Evolutionary conservation across 1,140 invertebrate genomes (phyloP), one percentile per base, ranked within the genome.

Genomic region (Aradophagus sp.): DNA sequence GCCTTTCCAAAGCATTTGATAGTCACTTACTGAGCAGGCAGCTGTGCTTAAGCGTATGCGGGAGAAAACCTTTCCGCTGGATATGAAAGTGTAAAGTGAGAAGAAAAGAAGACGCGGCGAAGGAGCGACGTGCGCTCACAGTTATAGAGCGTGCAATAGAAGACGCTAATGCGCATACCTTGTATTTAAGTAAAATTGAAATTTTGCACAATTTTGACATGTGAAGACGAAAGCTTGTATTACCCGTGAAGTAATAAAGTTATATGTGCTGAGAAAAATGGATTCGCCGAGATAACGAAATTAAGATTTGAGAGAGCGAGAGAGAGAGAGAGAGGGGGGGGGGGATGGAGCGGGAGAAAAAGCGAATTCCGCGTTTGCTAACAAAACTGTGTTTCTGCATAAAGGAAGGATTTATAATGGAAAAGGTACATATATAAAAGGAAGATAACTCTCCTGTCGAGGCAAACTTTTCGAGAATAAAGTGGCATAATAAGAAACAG

Each of bases 121-220:
- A 62, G 23, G 20, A 65, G 47, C 41, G 48, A 48, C 15, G 48
- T 56, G 62, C 41, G 41, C n/a, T n/a, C 17, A 50, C 34, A 47
- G 34, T 47, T 63, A 53, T 47, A 65, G 34, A 55, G 34, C 41
- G 36, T 31, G n/a, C 41, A 39, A 39, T 47, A 50, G 31, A 55
- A 32, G 50, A 48, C 48, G 61, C 39, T 55, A 55, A 65, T 65
- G 50, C 50, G 34, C 42, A 48, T 55, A 48, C 29, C 61, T 48
- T 55, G 26, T 65, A 48, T 63, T 63, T 65, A 41, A 65, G 42
- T 47, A 31, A 55, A 55, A 65, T 65, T 48, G 50, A 55, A 65
- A 55, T 65, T 55, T 65, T 26, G 31, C 61, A 34, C 32, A 38
- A 45, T 53, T 63, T 53, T 63, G 48, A 63, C 53, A 63, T 45